Evolutionary conservation across 2,113 vertebrate genomes (phyloP).

Genomic region (Elephantulus edwardii): DNA sequence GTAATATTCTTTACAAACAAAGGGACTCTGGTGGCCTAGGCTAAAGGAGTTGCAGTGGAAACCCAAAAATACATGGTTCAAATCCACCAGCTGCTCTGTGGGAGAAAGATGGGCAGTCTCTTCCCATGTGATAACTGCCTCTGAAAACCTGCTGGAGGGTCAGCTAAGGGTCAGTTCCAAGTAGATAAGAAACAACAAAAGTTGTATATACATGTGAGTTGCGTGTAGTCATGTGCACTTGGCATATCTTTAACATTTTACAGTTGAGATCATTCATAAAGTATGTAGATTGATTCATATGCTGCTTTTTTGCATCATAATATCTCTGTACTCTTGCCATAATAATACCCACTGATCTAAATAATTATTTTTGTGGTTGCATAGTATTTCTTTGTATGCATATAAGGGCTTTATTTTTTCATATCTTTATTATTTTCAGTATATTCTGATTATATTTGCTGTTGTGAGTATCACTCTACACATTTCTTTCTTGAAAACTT

Average conservation of each 20-base stretch:
- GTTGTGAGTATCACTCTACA: not conserved
- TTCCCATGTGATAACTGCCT: no score
- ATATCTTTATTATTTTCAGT: not conserved
- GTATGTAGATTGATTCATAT: not conserved
- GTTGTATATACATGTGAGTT: no score
- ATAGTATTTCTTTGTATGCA: conserved; percentile 15
- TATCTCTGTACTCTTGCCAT: not conserved
- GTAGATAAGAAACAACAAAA: no score
- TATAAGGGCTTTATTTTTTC: not conserved
- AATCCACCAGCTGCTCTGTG: no score
- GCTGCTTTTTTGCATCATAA: not conserved
- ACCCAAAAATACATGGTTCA: no score
- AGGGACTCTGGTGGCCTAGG: no score
- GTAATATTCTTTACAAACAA: no score
- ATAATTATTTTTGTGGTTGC: not conserved
- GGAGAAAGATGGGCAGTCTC: no score
- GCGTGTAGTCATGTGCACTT: not conserved
- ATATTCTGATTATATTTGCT: not conserved
- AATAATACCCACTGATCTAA: not conserved
- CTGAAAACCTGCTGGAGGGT: no score
- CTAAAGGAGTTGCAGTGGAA: no score
- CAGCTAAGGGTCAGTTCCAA: no score
- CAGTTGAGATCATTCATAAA: not conserved
- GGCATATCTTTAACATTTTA: not conserved
- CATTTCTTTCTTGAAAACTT: not conserved